Base-by-base conservation (phyloP, 1,140 invertebrate genomes). In the Elysia chlorotica region DNA sequence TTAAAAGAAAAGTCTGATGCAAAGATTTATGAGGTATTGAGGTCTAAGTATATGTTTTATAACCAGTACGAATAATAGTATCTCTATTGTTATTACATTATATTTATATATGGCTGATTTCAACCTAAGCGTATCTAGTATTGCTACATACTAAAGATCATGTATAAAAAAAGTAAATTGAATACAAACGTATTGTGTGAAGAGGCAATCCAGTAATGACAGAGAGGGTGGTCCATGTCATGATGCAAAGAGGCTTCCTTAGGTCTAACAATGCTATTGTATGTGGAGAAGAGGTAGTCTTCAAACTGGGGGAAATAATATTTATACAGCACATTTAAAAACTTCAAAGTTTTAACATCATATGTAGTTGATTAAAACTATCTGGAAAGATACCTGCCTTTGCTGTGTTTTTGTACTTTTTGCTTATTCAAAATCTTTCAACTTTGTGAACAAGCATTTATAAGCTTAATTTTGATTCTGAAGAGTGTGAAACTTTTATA, bases 181-280 rank as follows among this genome's bases (percentile, higher is more conserved):
- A 6, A 25, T 5, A 73, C 88, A 90, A 90, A 96, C 91, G 97
- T 99, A 83, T 99, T 99, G 85, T 99, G 97, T 1, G 95, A 97
- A 0, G 96, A 98, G 2, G 96, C 92, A 69, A 98, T 97, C 94
- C 95, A 99, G 87, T 99, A 99, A 87, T 97, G 92, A 2, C 93
- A 91, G 6, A 99, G 85, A 2, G 97, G 95, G 78, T 89, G 91
- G 17, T 91, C 93, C 96, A 99, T 98, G 82, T 98, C 94, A 86
- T 98, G 95, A 79, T 91, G 92, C 2, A 97, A 91, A 38, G 89
- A 83, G 80, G 93, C 90, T 79, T 92, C 90, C 41, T 88, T 89
- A 30, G 88, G 88, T 87, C 97, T 92, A 94, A 94, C 97, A 53
- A 97, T 89, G 81, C 94, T 92, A 85, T 98, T 98, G 87, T 96